Percentiles rank a stretch among this genome's conserved stretches.
Conservation (phyloP, 37 sponge, comb jelly and placozoan species). For the Theonella swinhoei region DNA sequence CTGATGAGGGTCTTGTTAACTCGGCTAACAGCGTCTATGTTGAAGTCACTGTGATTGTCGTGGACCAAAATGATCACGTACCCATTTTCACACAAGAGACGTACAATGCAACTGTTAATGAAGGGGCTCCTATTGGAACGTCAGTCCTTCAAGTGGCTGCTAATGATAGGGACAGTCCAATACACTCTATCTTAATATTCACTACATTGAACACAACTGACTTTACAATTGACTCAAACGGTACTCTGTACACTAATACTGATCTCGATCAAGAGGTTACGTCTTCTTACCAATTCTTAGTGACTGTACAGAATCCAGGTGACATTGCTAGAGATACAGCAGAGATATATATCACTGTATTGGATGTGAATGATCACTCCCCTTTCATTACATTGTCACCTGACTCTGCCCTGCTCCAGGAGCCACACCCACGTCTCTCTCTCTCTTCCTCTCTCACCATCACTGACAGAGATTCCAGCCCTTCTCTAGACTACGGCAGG, state of each 20-base stretch:
- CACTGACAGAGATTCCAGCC: conserved; percentile 45
- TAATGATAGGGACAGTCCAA: conserved; percentile 28
- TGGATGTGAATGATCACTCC: conserved; percentile 67
- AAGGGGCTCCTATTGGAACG: conserved; percentile 56
- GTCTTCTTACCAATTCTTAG: conserved; percentile 42
- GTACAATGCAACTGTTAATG: conserved; percentile 45
- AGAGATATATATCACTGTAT: conserved; percentile 24
- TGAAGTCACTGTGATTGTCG: conserved; percentile 17
- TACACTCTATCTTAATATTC: conserved; percentile 37
- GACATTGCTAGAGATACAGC: conserved; percentile 20
- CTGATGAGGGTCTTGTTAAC: conserved; percentile 18
- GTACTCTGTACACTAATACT: conserved; percentile 20
- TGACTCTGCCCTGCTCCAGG: background rate
- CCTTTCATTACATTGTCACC: conserved; percentile 39
- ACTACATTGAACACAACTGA: background rate
- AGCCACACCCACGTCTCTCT: conserved; percentile 23
- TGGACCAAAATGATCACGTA: conserved; percentile 40
- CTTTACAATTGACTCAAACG: conserved; percentile 35
- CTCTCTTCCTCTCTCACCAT: conserved; percentile 37
- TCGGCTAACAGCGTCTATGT: background rate
- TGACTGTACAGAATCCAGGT: conserved; percentile 54
- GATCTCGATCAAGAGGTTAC: conserved; percentile 19
- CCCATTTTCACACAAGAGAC: conserved; percentile 17
- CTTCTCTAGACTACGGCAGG: conserved; percentile 41
- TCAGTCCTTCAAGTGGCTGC: conserved; percentile 37